These are phyloP conservation scores for Aelia acuminata DNA, from an alignment of 2,888 invertebrate species.

Conservation along the genomic window DNA sequence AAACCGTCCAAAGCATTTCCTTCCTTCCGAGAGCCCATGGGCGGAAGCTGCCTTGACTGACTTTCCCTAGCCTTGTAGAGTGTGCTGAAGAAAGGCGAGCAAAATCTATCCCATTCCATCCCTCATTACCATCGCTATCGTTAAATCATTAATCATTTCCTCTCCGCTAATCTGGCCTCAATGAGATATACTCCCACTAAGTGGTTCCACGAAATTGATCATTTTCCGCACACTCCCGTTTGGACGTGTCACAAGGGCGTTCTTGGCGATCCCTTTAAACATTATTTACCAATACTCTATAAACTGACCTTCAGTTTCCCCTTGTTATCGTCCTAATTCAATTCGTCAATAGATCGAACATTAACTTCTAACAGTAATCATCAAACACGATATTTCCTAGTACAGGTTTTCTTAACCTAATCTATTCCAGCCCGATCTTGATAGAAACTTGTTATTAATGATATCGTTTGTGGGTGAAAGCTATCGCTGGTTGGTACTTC, in stretches of 20 bases:
- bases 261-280: not conserved
- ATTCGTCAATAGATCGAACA: not conserved
- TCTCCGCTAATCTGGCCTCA: not conserved
- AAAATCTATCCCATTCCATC: not conserved
- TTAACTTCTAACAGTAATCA: not conserved
- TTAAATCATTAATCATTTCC: not conserved
- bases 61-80: not conserved
- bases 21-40: not conserved
- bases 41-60: conserved; percentile 8
- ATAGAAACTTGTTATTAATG: conserved; percentile 10
- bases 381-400: not conserved
- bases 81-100: not conserved
- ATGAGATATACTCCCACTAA: not conserved
- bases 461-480: not conserved
- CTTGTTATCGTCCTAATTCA: not conserved
- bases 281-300: not conserved
- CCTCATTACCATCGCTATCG: conserved; percentile 13
- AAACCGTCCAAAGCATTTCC: not conserved
- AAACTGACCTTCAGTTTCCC: not conserved
- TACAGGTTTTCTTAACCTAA: not conserved
- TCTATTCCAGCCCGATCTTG: not conserved
- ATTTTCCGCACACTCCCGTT: conserved; percentile 21
- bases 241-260: not conserved
- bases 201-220: not conserved
- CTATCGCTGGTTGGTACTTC: not conserved